Conservation (phyloP, 2,113 vertebrate species). For the Corapipo altera region DNA sequence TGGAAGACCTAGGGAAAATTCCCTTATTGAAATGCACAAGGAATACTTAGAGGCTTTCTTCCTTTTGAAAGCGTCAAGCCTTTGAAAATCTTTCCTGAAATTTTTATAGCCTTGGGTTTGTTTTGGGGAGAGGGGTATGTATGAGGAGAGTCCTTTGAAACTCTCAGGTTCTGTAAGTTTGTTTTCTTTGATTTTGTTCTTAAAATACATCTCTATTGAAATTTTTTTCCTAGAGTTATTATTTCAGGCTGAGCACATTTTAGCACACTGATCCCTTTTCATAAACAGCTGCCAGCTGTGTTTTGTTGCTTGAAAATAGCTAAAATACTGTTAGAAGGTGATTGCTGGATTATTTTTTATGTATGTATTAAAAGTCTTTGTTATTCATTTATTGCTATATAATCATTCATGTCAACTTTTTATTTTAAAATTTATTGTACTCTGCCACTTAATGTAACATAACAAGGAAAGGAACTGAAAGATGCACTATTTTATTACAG, state of each 20-base stretch:
- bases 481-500: not conserved
- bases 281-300: constrained; percentile 7
- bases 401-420: not conserved
- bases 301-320: constrained; percentile 2
- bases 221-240: not conserved
- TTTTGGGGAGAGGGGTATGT: not conserved
- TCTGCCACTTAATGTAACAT: not conserved
- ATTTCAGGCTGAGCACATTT: not conserved
- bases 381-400: constrained; percentile 5
- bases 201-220: constrained; percentile 10
- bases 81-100: constrained; percentile 41
- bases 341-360: constrained; percentile 10
- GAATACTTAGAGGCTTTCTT: not conserved
- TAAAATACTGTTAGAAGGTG: not conserved
- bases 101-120: constrained; percentile 30
- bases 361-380: not conserved
- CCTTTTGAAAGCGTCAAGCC: not conserved
- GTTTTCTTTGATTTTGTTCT: constrained; percentile 31
- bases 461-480: not conserved
- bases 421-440: not conserved
- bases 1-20: constrained; percentile 61
- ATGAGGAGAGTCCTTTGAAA: not conserved
- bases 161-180: not conserved
- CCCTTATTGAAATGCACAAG: not conserved
- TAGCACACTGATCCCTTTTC: not conserved